Percentiles rank a stretch among this genome's conserved stretches.
These are phyloP conservation scores for Ormyrus labotus DNA, from an alignment of 2,888 invertebrate genomes.

Conservation along the genomic window DNA sequence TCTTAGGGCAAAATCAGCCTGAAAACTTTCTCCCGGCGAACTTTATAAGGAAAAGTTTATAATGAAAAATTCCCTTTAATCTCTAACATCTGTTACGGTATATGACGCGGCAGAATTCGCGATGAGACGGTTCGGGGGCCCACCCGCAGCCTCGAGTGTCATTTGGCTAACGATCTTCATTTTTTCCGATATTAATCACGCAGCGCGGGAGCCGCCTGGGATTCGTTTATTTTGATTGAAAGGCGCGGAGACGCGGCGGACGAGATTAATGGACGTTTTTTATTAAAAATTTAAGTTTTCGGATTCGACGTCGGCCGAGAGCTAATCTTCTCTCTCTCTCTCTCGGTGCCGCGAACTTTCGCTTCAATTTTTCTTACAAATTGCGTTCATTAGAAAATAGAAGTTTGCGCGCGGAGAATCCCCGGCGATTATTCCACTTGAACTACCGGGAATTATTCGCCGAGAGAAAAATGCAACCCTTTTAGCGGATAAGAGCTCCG, in stretches of 20 bases:
- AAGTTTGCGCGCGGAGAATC: no score
- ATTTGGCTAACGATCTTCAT: conserved; percentile 50
- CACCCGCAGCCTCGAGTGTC: conserved; percentile 31
- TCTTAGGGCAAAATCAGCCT: no score
- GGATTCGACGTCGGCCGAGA: neutral
- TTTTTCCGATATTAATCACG: conserved; percentile 49
- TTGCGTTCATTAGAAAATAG: no score
- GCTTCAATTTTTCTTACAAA: no score
- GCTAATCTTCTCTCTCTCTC: no score
- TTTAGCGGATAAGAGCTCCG: no score
- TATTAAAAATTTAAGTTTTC: conserved; percentile 39
- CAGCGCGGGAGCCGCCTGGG: neutral
- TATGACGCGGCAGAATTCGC: conserved; percentile 16
- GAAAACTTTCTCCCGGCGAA: no score
- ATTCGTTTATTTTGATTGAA: conserved; percentile 13
- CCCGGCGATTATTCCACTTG: no score
- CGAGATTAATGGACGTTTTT: conserved; percentile 42
- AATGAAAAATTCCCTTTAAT: conserved; percentile 56
- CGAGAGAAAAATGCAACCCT: no score
- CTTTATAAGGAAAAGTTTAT: conserved; percentile 37
- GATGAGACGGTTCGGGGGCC: no score
- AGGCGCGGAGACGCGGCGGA: no score
- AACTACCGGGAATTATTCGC: no score
- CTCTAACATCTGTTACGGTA: conserved; percentile 54
- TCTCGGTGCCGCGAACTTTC: neutral